These are phyloP conservation scores for Scaptodrosophila lebanonensis DNA, from an alignment of 1,140 invertebrate species.

Conservation along the genomic window DNA sequence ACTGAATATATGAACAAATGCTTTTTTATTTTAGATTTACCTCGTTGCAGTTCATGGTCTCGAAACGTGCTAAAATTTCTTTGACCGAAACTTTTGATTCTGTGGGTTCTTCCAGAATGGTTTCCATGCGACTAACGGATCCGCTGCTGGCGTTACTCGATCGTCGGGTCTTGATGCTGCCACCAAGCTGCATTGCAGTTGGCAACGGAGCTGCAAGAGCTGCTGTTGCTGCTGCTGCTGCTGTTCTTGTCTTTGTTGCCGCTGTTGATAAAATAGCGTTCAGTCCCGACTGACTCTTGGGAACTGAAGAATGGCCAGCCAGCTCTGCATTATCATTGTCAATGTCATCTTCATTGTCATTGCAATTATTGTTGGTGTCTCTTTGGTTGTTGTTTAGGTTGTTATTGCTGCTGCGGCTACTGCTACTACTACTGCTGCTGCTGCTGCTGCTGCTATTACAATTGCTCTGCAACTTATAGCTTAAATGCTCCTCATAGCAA, in stretches of 20 bases:
- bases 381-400: conserved; percentile 42
- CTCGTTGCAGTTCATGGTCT: conserved; percentile 80
- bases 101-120: conserved; percentile 85
- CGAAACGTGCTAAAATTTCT: conserved; percentile 87
- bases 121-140: conserved; percentile 84
- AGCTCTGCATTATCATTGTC: neutral
- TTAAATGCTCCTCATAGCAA: conserved; percentile 58
- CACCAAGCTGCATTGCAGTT: conserved; percentile 13
- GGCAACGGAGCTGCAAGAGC: neutral
- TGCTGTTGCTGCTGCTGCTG: neutral
- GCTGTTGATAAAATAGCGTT: neutral
- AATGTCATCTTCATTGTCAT: conserved; percentile 6
- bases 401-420: too few species aligned
- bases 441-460: conserved; percentile 8
- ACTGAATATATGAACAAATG: too few species aligned
- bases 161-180: conserved; percentile 53
- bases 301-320: too few species aligned
- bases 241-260: neutral
- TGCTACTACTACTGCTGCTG: too few species aligned
- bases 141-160: conserved; percentile 79
- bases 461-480: conserved; percentile 38
- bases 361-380: conserved; percentile 45
- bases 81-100: conserved; percentile 88
- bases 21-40: too few species aligned
- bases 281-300: too few species aligned